Evolutionary conservation across 2,113 vertebrate species (phyloP).

Genomic region (Propithecus coquereli): DNA sequence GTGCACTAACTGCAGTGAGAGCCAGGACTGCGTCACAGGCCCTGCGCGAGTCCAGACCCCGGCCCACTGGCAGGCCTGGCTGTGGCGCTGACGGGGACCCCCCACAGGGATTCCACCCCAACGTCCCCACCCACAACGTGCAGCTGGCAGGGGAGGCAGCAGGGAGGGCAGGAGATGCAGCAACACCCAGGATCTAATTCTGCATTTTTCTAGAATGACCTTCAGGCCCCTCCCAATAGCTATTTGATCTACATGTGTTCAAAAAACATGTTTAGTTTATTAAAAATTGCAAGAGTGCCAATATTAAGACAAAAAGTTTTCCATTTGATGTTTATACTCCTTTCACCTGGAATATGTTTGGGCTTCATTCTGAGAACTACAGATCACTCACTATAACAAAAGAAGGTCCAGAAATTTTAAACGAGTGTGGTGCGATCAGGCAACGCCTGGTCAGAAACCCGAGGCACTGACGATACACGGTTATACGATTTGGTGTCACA

Average conservation of each 20-base stretch:
- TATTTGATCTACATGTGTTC: neutral
- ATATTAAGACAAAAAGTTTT: neutral
- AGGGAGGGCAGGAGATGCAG: neutral
- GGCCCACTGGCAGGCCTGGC: neutral
- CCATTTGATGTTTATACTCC: neutral
- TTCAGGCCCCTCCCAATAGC: neutral
- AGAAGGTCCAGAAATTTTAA: neutral
- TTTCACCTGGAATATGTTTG: neutral
- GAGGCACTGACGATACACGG: neutral
- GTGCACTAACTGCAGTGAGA: neutral
- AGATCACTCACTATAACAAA: neutral
- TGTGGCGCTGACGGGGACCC: neutral
- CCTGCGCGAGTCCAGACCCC: no score
- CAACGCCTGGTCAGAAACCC: neutral
- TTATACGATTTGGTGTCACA: neutral
- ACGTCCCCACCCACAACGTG: fast-evolving
- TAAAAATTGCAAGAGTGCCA: neutral
- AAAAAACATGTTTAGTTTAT: neutral
- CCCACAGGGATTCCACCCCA: no score
- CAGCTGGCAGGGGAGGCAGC: no score
- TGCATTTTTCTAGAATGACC: neutral
- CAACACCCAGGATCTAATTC: fast-evolving
- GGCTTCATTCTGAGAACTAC: neutral
- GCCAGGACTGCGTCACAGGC: neutral
- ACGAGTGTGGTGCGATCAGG: neutral